A percentile compares a stretch with the other conserved stretches of the same genome.
Conservation (phyloP, 2,888 invertebrate genomes). For the Endomychus coccineus region DNA sequence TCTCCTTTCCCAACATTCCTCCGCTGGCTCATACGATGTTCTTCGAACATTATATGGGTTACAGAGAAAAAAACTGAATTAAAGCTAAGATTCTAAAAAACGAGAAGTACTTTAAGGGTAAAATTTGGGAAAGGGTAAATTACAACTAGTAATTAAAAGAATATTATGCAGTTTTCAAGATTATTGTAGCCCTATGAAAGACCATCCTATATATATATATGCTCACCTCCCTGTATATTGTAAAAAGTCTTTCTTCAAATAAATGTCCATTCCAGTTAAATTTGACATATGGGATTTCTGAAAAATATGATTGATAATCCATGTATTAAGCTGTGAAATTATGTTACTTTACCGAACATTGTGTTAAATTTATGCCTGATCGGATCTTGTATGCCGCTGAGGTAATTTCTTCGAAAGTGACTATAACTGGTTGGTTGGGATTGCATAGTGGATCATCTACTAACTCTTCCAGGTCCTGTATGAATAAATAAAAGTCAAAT, state of each 20-base stretch:
- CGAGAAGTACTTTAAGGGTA: no score
- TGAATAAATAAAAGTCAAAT: slow-evolving; percentile 3
- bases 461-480: slow-evolving; percentile 10
- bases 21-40: no score
- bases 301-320: slow-evolving; percentile 1
- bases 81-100: no score
- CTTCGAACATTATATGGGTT: no score
- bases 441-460: slow-evolving; percentile 50
- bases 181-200: no score
- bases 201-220: no score
- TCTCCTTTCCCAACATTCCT: no score
- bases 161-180: no score
- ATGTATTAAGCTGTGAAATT: no score
- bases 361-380: slow-evolving; percentile 73
- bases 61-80: no score
- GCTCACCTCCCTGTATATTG: slow-evolving; percentile 88
- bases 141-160: no score
- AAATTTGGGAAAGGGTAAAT: no score
- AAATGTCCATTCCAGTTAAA: slow-evolving; percentile 75
- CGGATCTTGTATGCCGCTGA: slow-evolving; percentile 85
- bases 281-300: slow-evolving; percentile 80
- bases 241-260: slow-evolving; percentile 88
- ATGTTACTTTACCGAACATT: slow-evolving; percentile 66
- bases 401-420: slow-evolving; percentile 79
- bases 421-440: slow-evolving; percentile 59